Base-by-base conservation (phyloP, 2,113 vertebrate species). In the Passer montanus region DNA sequence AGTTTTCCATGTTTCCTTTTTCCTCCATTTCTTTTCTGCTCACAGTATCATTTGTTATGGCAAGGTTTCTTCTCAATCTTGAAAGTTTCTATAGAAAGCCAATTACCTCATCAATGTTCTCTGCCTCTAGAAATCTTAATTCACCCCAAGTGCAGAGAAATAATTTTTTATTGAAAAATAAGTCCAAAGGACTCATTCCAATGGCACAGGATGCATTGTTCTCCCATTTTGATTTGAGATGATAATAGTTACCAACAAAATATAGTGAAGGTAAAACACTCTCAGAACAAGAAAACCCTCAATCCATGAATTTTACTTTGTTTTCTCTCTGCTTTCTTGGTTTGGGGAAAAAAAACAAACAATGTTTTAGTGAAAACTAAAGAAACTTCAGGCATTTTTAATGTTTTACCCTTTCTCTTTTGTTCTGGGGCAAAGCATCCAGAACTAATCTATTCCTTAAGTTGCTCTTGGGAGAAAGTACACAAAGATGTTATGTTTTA, bases 71-170 rank as follows among this genome's bases (percentile, higher is more conserved):
- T 81, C 41, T 94, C 58, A 44, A 11, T 78, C 33, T 47, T 91
- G 44, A 64, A 83, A 77, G 37, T 44, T 95, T 95, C 81, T 69
- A 52, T 68, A 83, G 87, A 84, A 97, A 96, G 64, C 7, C 15
- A 78, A 87, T 85, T 95, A 94, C 30, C 52, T 75, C 6, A 2
- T 80, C 81, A 62, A 63, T 79, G 49, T 79, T 84, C 80, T 92
- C 81, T 77, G 66, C 41, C 60, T 87, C 67, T 74, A 92, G 92
- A 97, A 96, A 96, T 95, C 83, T 96, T 27, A 96, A 96, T 96
- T 95, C 77, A 94, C 73, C 37, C 23, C 66, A 49, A 92, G 35
- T 28, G 73, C 26, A 94, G 37, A 68, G 18, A 93, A 94, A 86
- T 44, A 84, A 58, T 53, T 84, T 85, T 78, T 66, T 83, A 83